Base-by-base conservation (phyloP, 2,888 invertebrate genomes). In the Athripsodes cinereus region DNA sequence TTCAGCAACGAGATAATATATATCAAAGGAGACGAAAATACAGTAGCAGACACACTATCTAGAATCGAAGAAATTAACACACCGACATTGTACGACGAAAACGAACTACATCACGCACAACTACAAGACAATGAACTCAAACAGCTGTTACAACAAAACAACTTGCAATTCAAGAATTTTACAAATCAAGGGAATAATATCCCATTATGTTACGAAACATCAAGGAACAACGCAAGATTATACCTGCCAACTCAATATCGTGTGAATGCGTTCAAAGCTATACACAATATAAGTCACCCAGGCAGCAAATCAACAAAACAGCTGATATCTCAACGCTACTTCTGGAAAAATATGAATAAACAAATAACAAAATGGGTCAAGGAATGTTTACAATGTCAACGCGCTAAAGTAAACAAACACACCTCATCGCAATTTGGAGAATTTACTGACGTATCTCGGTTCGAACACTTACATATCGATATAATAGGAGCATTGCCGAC, bases 391-490 rank as follows among this genome's bases (percentile, higher is more conserved):
- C 2, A 31, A 34, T 52, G 52, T 18, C 52, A 52, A 18, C 31
- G 26, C 18, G 11, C 18, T 8, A 52, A 52, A 34, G 35, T 52
- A 18, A 13, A 5, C 5, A 8, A n/a, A 31, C 52, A 52, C 21
- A 52, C 52, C 2, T 2, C 18, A 5, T 52, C 52, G 18, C 52
- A 34, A 16, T 18, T 52, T 18, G 52, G 52, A 34, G 10, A 11
- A 6, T 52, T 52, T n/a, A 2, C n/a, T 34, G 35, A 68, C 1
- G 61, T 62, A 18, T 53, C 49, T 6, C 63, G 72, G 20, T 73
- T 76, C 62, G 40, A 40, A 13, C 40, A 40, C 40, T 3, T 40
- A 5, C 40, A 40, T 13, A 16, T 40, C 13, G 40, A 40, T 13
- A 40, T 40, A 40, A 13, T 40, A 8, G 40, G 40, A 8, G 8